phyloP scores from a whole-genome alignment of 2,797 vertebrate genomes.

The Amblyopsis hoosieri region DNA sequence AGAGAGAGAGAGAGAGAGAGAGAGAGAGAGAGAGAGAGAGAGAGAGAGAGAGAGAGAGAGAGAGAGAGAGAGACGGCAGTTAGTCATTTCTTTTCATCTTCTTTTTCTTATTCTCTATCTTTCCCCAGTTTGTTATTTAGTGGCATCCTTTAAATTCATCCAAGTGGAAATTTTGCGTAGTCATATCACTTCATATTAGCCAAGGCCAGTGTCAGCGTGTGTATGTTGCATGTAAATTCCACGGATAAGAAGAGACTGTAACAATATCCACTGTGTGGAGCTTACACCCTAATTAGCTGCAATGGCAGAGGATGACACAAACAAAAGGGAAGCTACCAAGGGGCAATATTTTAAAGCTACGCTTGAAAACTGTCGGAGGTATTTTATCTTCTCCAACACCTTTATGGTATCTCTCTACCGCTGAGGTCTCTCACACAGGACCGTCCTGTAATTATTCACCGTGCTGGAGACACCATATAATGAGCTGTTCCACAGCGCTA shows the following conservation, averaged over 20 bases:
- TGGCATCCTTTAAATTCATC: conserved; percentile 44
- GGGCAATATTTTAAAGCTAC: conserved; percentile 49
- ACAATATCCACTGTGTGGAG: conserved; percentile 46
- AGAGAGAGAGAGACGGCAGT: background rate
- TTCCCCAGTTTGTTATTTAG: conserved; percentile 20
- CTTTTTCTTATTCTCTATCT: conserved; percentile 9
- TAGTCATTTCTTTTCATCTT: background rate
- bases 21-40: too few relatives aligned
- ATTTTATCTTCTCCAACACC: conserved; percentile 35
- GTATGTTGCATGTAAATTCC: conserved; percentile 62
- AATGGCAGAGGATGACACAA: conserved; percentile 50
- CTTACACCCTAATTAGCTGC: conserved; percentile 66
- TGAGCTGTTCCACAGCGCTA: background rate
- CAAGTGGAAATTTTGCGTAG: conserved; percentile 50
- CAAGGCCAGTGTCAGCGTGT: conserved; percentile 35
- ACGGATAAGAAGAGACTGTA: conserved; percentile 53
- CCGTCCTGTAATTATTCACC: conserved; percentile 74
- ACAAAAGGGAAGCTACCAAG: conserved; percentile 43
- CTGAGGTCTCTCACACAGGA: conserved; percentile 44
- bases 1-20: too few relatives aligned
- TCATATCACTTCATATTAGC: conserved; percentile 48
- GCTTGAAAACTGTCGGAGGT: conserved; percentile 35
- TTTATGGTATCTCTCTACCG: conserved; percentile 32
- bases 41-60: too few relatives aligned
- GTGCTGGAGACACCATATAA: conserved; percentile 43